phyloP scores from a whole-genome alignment of 2,888 invertebrate species.

The Xestobium rufovillosum region DNA sequence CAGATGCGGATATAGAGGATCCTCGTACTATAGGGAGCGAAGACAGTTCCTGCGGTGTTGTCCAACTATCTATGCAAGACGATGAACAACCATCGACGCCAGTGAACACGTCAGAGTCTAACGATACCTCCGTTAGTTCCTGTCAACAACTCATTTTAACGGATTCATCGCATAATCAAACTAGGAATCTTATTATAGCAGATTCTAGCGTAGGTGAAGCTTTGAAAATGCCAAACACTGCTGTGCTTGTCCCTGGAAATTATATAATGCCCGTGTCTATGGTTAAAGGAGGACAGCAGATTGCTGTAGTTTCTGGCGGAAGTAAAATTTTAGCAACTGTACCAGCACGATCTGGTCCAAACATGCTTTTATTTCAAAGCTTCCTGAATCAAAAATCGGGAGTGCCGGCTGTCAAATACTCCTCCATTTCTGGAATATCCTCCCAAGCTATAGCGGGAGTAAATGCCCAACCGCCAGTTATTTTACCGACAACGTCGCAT shows the following conservation, averaged over 20 bases:
- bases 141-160: slow-evolving; percentile 37
- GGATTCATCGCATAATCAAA: slow-evolving; percentile 36
- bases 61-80: slow-evolving; percentile 48
- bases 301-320: slow-evolving; percentile 64
- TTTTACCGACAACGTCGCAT: slow-evolving; percentile 39
- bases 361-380: slow-evolving; percentile 58
- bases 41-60: slow-evolving; percentile 67
- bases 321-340: slow-evolving; percentile 51
- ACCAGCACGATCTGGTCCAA: slow-evolving; percentile 49
- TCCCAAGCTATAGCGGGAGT: slow-evolving; percentile 41
- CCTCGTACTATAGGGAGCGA: slow-evolving; percentile 67
- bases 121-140: slow-evolving; percentile 33
- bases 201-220: slow-evolving; percentile 56
- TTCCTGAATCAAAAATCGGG: slow-evolving; percentile 56
- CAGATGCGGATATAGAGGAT: slow-evolving; percentile 52
- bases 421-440: slow-evolving; percentile 41
- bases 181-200: slow-evolving; percentile 54
- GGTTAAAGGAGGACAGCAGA: slow-evolving; percentile 64
- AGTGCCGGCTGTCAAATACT: slow-evolving; percentile 51
- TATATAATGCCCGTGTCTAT: slow-evolving; percentile 65
- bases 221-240: slow-evolving; percentile 56
- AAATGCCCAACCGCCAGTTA: slow-evolving; percentile 41
- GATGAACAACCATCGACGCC: slow-evolving; percentile 48
- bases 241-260: slow-evolving; percentile 65
- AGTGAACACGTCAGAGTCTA: slow-evolving; percentile 41